Conservation (phyloP, 2,797 vertebrate species). For the Micropoecilia bifurca region DNA sequence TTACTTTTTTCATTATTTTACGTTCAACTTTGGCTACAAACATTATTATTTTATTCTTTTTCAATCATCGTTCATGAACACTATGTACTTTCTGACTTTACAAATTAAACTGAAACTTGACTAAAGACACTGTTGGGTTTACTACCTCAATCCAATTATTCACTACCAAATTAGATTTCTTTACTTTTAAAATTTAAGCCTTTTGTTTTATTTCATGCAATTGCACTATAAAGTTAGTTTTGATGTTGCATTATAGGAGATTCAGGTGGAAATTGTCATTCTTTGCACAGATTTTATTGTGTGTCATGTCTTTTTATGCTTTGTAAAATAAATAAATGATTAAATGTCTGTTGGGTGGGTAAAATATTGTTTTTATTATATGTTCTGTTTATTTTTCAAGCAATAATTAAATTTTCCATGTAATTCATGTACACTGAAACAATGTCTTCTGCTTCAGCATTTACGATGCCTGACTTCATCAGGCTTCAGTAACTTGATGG, state of each 20-base stretch:
- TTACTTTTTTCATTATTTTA: neutral
- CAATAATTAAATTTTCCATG: neutral
- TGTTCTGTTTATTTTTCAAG: neutral
- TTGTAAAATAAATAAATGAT: neutral
- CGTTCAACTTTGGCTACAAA: neutral
- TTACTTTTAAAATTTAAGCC: neutral
- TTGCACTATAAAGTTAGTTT: neutral
- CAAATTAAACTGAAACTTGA: neutral
- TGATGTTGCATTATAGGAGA: neutral
- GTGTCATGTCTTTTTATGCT: neutral
- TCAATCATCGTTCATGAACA: neutral
- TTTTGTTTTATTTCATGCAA: neutral
- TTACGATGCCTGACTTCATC: neutral
- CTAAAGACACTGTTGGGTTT: neutral
- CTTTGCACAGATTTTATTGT: neutral
- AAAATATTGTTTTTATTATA: neutral
- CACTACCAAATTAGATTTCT: neutral
- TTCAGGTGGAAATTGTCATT: neutral
- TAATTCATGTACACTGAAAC: neutral
- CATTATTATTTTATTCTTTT: neutral
- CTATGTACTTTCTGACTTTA: neutral
- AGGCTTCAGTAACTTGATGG: neutral
- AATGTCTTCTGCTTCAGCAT: neutral
- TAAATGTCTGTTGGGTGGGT: neutral
- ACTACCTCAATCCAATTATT: neutral